These are phyloP conservation scores for Ophion ventricosus DNA, from an alignment of 2,888 invertebrate genomes.

Conservation along the genomic window DNA sequence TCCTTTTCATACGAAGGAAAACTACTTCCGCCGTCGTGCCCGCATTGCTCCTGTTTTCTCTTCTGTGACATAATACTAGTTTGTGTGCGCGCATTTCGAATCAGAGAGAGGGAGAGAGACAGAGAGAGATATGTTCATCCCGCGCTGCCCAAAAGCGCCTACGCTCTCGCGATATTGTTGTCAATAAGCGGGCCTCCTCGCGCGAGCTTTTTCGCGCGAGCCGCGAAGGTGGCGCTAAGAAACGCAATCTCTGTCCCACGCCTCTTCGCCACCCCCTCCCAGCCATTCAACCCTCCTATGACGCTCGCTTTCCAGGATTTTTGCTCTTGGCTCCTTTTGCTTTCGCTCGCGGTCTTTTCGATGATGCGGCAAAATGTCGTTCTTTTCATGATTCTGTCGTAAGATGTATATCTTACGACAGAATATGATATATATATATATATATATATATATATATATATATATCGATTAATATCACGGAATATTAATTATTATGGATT, in stretches of 20 bases:
- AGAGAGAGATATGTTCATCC: not conserved
- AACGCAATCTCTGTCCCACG: constrained; percentile 44
- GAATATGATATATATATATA: not conserved
- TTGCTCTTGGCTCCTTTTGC: not conserved
- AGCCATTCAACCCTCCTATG: not conserved
- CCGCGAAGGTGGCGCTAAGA: constrained; percentile 12
- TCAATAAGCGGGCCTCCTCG: constrained; percentile 47
- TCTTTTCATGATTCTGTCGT: not conserved
- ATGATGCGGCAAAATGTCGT: not conserved
- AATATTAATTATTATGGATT: too few species aligned
- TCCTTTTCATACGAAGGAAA: not conserved
- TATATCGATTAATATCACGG: too few species aligned
- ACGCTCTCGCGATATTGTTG: constrained; percentile 50
- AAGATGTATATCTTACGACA: too few species aligned
- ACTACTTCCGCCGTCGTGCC: not conserved
- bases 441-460: not conserved
- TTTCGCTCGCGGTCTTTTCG: not conserved
- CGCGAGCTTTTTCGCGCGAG: constrained; percentile 48
- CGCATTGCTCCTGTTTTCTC: constrained; percentile 17
- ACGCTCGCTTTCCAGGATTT: constrained; percentile 1
- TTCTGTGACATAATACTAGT: constrained; percentile 40
- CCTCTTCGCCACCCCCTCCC: constrained; percentile 44
- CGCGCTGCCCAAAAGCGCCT: not conserved
- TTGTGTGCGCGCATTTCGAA: not conserved
- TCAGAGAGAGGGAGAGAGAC: not conserved